Conservation (phyloP, 2,797 vertebrate species). For the Eutrigla gurnardus region DNA sequence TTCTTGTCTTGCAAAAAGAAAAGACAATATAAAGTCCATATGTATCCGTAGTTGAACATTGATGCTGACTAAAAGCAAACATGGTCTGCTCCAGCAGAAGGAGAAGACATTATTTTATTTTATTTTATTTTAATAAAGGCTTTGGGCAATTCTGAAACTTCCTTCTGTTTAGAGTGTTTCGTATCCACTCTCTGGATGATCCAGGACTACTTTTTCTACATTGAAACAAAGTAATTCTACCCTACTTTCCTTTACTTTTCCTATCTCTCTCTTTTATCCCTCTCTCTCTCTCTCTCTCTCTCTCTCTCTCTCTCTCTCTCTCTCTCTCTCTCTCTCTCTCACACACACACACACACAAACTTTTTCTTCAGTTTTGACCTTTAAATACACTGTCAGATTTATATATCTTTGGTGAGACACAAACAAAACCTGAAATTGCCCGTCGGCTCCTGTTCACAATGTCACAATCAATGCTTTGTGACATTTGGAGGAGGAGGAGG, state of each 20-base stretch:
- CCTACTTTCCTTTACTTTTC: neutral
- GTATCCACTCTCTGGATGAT: neutral
- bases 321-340: no score
- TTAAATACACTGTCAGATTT: constrained; percentile 62
- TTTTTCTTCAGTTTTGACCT: constrained; percentile 61
- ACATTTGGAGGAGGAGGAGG: constrained; percentile 57
- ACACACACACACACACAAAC: neutral
- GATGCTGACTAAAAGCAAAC: no score
- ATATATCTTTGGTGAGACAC: constrained; percentile 50
- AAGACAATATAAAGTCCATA: no score
- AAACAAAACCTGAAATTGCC: constrained; percentile 68
- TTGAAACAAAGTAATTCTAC: neutral
- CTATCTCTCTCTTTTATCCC: neutral
- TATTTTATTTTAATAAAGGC: no score
- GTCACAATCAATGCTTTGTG: constrained; percentile 71
- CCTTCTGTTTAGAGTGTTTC: neutral
- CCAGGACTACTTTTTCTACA: neutral
- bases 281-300: neutral
- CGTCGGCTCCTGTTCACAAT: constrained; percentile 57
- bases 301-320: neutral
- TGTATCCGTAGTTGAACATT: no score
- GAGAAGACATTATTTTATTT: neutral
- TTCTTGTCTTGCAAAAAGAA: no score
- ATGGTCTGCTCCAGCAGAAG: neutral
- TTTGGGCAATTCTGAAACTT: neutral